These are phyloP conservation scores for Cheilinus undulatus DNA, from an alignment of 2,113 vertebrate genomes.

Conservation along the genomic window DNA sequence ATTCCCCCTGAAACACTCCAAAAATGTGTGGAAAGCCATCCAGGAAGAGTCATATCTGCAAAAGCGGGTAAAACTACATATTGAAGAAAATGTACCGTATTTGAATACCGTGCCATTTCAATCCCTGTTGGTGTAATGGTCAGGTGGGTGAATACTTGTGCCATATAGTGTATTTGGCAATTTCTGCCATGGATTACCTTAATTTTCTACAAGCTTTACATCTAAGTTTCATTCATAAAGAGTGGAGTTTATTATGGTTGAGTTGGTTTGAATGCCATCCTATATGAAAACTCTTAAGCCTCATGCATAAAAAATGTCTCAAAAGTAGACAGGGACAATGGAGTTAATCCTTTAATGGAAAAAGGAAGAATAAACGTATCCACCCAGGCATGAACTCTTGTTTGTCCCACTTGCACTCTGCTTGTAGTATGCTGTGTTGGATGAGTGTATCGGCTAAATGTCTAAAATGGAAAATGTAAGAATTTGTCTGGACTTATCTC, in stretches of 20 bases:
- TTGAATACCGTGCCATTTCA: too few relatives aligned
- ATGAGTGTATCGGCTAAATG: conserved; percentile 38
- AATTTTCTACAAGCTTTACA: conserved; percentile 27
- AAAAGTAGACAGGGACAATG: conserved; percentile 28
- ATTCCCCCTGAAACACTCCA: too few relatives aligned
- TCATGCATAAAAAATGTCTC: conserved; percentile 37
- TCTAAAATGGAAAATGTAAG: conserved; percentile 25
- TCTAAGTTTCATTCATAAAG: conserved; percentile 19
- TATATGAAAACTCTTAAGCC: conserved; percentile 35
- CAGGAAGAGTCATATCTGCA: too few relatives aligned
- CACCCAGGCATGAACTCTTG: conserved; percentile 28
- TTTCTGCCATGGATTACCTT: not conserved
- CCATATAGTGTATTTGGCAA: too few relatives aligned
- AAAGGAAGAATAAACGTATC: conserved; percentile 28
- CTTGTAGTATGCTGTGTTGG: conserved; percentile 23
- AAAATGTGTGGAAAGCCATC: too few relatives aligned
- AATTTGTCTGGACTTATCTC: conserved; percentile 42
- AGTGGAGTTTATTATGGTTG: conserved; percentile 28
- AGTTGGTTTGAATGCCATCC: conserved; percentile 39
- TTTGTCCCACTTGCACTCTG: conserved; percentile 40
- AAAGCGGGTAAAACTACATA: too few relatives aligned
- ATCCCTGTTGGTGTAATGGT: too few relatives aligned
- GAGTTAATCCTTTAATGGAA: conserved; percentile 39
- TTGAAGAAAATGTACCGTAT: too few relatives aligned
- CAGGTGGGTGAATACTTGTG: too few relatives aligned